phyloP scores from a whole-genome alignment of 1,140 invertebrate species.

The Monochamus saltuarius region DNA sequence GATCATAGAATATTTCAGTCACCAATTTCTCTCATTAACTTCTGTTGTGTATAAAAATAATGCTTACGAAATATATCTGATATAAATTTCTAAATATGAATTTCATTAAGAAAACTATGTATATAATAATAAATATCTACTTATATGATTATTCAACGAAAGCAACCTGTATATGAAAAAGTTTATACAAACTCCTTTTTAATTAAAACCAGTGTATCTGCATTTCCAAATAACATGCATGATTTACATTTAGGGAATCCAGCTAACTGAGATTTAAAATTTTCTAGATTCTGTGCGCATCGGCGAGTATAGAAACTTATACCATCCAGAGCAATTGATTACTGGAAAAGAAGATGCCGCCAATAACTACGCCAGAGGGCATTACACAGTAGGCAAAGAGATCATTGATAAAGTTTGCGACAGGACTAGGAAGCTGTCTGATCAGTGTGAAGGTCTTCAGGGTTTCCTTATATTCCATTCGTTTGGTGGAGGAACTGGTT shows the following conservation, averaged over 20 bases:
- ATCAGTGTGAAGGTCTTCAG: slow-evolving; percentile 67
- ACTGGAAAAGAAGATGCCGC: slow-evolving; percentile 84
- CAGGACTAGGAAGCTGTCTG: slow-evolving; percentile 59
- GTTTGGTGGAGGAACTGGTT: slow-evolving; percentile 89
- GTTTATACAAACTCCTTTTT: no score
- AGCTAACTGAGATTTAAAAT: slow-evolving; percentile 36
- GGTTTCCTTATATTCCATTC: slow-evolving; percentile 81
- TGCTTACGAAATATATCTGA: no score
- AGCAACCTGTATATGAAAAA: no score
- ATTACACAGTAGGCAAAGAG: slow-evolving; percentile 78
- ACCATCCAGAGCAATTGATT: slow-evolving; percentile 75
- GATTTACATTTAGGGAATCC: background rate
- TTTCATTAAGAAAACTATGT: no score
- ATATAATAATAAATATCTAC: no score
- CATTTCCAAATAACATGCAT: no score
- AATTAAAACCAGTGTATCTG: no score
- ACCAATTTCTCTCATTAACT: no score
- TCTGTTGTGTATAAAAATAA: no score
- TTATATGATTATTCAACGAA: no score
- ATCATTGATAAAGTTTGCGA: slow-evolving; percentile 64
- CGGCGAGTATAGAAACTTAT: slow-evolving; percentile 71
- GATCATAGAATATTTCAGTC: no score
- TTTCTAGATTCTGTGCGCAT: slow-evolving; percentile 61
- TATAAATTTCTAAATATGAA: no score
- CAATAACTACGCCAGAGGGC: slow-evolving; percentile 82